Evolutionary conservation across 2,113 vertebrate genomes (phyloP).

Genomic region (Oxygymnocypris stewartii): DNA sequence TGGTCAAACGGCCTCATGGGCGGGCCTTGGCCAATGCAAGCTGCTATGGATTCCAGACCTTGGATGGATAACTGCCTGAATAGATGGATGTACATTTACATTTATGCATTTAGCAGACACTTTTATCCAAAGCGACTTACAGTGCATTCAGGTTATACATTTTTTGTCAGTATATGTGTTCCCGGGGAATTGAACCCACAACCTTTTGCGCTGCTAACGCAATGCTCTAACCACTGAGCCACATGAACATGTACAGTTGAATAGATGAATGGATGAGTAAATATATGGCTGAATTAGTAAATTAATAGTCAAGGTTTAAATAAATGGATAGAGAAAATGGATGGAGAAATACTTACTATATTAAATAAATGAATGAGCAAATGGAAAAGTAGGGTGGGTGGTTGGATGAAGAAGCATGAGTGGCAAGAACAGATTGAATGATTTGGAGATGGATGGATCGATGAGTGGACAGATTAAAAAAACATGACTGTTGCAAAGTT

Average conservation of each 20-base stretch:
- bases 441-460: neutral
- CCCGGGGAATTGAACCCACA: no score
- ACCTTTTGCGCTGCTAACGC: no score
- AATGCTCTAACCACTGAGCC: no score
- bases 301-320: no score
- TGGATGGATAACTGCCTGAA: no score
- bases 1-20: no score
- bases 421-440: neutral
- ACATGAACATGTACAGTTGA: neutral
- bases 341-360: neutral
- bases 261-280: neutral
- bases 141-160: no score
- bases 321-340: neutral
- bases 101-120: no score
- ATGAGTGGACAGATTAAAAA: neutral
- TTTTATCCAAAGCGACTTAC: no score
- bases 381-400: neutral
- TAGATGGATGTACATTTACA: neutral
- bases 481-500: neutral
- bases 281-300: neutral
- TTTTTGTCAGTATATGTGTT: no score
- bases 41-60: no score
- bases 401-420: neutral
- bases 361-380: neutral
- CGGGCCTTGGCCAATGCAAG: no score